Base-by-base conservation (phyloP, 2,797 vertebrate genomes). In the Alectoris magna region DNA sequence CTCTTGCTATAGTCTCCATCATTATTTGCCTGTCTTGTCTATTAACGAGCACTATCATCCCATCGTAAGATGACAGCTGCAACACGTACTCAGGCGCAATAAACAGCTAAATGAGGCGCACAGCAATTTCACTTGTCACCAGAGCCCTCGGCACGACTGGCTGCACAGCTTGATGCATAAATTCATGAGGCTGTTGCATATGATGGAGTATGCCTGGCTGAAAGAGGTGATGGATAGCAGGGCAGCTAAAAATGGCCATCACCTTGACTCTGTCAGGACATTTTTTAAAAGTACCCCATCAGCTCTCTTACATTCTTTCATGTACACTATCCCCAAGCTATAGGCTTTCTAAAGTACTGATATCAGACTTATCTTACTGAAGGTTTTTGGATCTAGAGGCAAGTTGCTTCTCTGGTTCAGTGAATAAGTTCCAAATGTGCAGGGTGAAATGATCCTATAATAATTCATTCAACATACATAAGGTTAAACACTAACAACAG, bases 61-160 rank as follows among this genome's bases (percentile, higher is more conserved):
- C 97, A 97, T 98, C 97, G 97, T 97, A 97, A 97, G 97, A 98
- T 98, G 98, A 98, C 98, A 98, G 98, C 98, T 98, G 98, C 98
- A 98, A 98, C 98, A 98, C 98, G 98, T 98, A 98, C 98, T 98
- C 97, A 97, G 97, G 97, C 97, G 97, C 98, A 98, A 98, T 98
- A 98, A 98, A 98, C 98, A 98, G 98, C 97, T 98, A 98, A 98
- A 98, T 98, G 98, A 98, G 98, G 98, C 98, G 97, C 98, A 98
- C 97, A 98, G 98, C 97, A 98, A 98, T 98, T 98, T 98, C 97
- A 97, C 98, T 98, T 98, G 98, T 98, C 98, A 98, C 97, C 97
- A 97, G 97, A 98, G 97, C 97, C 98, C 98, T 98, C 97, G 97
- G 98, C 97, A 98, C 97, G 97, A 98, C 97, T 98, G 98, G 98